Percentiles rank a stretch among this genome's conserved stretches.
Evolutionary conservation across 2,113 vertebrate genomes (phyloP).

Genomic region (Notechis scutatus): DNA sequence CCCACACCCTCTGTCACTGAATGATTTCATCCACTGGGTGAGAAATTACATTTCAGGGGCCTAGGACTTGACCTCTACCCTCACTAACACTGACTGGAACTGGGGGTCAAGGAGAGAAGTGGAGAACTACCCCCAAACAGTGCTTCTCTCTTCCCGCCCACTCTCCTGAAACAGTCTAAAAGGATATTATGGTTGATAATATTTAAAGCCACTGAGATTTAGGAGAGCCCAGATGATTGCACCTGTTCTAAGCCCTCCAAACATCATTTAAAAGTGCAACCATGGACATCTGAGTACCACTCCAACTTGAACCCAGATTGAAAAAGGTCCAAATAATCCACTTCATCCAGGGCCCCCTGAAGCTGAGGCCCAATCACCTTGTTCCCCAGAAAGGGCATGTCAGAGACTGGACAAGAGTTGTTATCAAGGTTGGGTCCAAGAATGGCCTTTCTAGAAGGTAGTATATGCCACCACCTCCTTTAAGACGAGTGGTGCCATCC

Average conservation of each 20-base stretch:
- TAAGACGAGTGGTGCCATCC: neutral
- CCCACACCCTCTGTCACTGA: neutral
- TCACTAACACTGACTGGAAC: neutral
- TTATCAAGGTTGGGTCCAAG: neutral
- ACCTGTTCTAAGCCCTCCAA: neutral
- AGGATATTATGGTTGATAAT: neutral
- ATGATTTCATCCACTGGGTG: neutral
- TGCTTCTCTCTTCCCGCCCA: neutral
- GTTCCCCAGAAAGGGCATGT: neutral
- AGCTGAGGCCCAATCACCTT: neutral
- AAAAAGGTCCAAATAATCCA: neutral
- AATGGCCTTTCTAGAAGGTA: neutral
- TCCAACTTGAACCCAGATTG: neutral
- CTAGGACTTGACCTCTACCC: neutral
- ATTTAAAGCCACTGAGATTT: neutral
- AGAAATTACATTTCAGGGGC: neutral
- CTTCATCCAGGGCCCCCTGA: neutral
- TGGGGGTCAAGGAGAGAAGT: neutral
- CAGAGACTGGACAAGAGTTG: neutral
- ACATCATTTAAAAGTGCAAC: neutral
- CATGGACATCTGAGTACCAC: neutral
- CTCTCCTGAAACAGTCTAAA: neutral
- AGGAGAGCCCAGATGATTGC: neutral
- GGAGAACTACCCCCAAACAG: neutral
- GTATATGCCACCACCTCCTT: too few relatives aligned